phyloP scores from a whole-genome alignment of 2,113 vertebrate genomes.

The Pseudolaguvia tuberculata region DNA sequence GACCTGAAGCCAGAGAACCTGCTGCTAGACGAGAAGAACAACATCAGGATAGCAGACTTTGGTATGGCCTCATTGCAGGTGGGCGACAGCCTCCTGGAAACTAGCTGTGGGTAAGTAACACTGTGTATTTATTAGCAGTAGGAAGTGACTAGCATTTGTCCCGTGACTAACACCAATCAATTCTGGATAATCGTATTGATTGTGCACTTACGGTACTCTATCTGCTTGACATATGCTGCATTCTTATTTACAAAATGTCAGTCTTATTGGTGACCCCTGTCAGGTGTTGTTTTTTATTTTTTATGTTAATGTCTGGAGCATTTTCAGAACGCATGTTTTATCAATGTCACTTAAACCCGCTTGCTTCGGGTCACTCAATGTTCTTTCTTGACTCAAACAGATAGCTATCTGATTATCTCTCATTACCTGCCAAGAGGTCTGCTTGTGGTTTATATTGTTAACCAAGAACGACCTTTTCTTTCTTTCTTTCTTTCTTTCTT shows the following conservation, averaged over 20 bases:
- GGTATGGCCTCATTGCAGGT: conserved; percentile 53
- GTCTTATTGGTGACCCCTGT: neutral
- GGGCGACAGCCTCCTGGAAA: conserved; percentile 51
- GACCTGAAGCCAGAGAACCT: conserved; percentile 51
- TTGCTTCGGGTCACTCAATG: conserved; percentile 11
- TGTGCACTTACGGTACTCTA: conserved; percentile 13
- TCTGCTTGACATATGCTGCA: conserved; percentile 12
- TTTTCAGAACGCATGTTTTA: conserved; percentile 4
- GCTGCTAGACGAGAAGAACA: conserved; percentile 51
- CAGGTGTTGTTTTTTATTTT: neutral
- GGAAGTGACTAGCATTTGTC: conserved; percentile 9
- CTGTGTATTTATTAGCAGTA: neutral
- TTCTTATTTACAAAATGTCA: conserved; percentile 1
- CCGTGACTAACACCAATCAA: conserved; percentile 7
- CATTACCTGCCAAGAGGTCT: neutral
- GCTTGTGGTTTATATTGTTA: neutral
- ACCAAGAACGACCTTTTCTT: conserved; percentile 8
- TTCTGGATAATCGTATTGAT: conserved; percentile 14
- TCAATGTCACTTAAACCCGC: neutral
- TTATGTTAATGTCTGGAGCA: neutral
- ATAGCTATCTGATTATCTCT: neutral
- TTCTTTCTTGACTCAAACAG: neutral
- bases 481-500: too few relatives aligned
- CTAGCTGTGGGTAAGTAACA: conserved; percentile 50
- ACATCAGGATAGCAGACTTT: conserved; percentile 52